phyloP scores from a whole-genome alignment of 1,140 invertebrate genomes.

The Drosophila pectinifera region DNA sequence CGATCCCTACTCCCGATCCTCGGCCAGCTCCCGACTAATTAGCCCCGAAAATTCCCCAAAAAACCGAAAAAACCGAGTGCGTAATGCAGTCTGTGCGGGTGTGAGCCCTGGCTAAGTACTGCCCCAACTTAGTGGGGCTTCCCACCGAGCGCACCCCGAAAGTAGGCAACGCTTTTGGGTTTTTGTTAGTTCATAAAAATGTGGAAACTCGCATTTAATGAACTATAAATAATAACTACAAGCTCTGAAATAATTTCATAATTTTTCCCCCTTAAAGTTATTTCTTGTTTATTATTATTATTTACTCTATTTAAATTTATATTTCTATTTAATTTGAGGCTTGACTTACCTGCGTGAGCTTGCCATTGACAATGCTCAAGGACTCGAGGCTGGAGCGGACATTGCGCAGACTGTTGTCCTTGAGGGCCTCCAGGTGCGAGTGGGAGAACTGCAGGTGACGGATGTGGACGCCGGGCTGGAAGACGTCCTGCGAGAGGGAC shows the following conservation, averaged over 20 bases:
- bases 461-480: conserved; percentile 90
- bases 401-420: conserved; percentile 90
- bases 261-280: neutral
- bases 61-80: neutral
- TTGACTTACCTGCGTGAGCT: conserved; percentile 87
- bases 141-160: conserved; percentile 11
- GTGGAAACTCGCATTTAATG: neutral
- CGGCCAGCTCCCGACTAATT: conserved; percentile 24
- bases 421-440: conserved; percentile 90
- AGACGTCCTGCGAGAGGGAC: conserved; percentile 89
- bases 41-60: conserved; percentile 7
- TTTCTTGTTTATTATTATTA: no score
- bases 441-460: conserved; percentile 93
- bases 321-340: neutral
- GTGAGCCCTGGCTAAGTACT: conserved; percentile 16
- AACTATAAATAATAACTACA: no score
- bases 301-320: no score
- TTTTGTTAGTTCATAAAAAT: neutral
- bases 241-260: no score
- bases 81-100: conserved; percentile 29
- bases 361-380: conserved; percentile 92
- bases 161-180: conserved; percentile 34
- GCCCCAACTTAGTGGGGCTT: conserved; percentile 9
- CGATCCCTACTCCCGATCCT: neutral
- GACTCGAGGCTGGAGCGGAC: conserved; percentile 91